A percentile compares a stretch with the other conserved stretches of the same genome.
Conservation (phyloP, 2,888 invertebrate species). For the Noctua pronuba region DNA sequence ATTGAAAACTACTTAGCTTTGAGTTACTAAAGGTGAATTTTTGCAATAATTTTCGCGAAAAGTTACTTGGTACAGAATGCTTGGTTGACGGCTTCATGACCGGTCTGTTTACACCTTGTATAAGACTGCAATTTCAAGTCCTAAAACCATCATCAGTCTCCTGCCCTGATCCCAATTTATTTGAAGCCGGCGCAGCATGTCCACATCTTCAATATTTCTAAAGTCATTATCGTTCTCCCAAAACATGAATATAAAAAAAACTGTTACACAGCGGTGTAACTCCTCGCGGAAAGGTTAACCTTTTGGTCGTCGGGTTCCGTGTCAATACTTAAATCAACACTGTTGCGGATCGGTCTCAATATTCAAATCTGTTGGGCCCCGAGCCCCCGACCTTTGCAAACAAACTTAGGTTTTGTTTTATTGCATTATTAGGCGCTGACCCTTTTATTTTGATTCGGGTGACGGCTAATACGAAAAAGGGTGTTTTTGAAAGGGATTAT, state of each 20-base stretch:
- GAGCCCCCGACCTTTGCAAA: slow-evolving; percentile 51
- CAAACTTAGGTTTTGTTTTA: slow-evolving; percentile 67
- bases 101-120: too few relatives aligned
- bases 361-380: slow-evolving; percentile 64
- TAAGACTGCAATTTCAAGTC: neutral
- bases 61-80: too few relatives aligned
- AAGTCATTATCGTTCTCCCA: neutral
- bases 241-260: neutral
- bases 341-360: slow-evolving; percentile 61
- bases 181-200: neutral
- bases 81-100: too few relatives aligned
- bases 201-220: neutral
- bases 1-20: neutral
- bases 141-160: neutral
- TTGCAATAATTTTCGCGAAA: too few relatives aligned
- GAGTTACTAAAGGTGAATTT: neutral
- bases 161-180: neutral
- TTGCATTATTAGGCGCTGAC: slow-evolving; percentile 56
- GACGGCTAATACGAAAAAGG: slow-evolving; percentile 37
- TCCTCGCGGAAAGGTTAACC: slow-evolving; percentile 7
- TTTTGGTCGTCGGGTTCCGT: slow-evolving; percentile 24
- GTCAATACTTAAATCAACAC: slow-evolving; percentile 69
- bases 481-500: slow-evolving; percentile 19
- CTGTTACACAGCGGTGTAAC: slow-evolving; percentile 32
- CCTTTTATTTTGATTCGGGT: slow-evolving; percentile 54